Base-by-base conservation (phyloP, 2,888 invertebrate species). In the Andrena fulva region DNA sequence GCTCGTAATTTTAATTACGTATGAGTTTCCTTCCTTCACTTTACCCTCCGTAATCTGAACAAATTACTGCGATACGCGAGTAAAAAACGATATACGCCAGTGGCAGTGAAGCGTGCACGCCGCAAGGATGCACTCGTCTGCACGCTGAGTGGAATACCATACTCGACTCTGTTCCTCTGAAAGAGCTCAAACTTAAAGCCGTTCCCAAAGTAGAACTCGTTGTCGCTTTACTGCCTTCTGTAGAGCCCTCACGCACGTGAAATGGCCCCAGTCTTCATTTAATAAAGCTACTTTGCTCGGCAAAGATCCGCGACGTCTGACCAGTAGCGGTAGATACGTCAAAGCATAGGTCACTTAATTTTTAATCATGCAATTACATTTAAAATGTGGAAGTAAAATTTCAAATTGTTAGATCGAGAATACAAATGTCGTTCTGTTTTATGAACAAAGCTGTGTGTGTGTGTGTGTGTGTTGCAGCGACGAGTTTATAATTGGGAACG, bases 151-250 rank as follows among this genome's bases (percentile, higher is more conserved):
- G 92, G 94, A 90, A 92, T 91, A 66, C 95, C 94, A 87, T 95
- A 95, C 88, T 95, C 95, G 89, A 96, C 96, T 91, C 95, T 96
- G 89, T 96, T 96, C 88, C 97, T 95, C 90, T 97, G 96, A 92
- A 97, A 97, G 81, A 97, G 95, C 94, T 97, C 97, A 93, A 97
- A 97, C 95, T 97, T 97, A 95, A 97, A 97, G 94, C 97, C 97
- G 94, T 97, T 97, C 86, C 97, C 97, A 88, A 97, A 96, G 92
- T 97, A 97, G 82, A 97, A 95, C 94, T 97, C 97, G 95, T 97
- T 97, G 95, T 97, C 97, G 87, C 96, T 96, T 20, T 96, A 95
- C 68, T 95, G 95, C 77, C 96, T 95, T 85, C 96, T 96, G 93
- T 97, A 97, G 90, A 97, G 95, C 69, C 97, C 95, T 80, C 97